phyloP scores from a whole-genome alignment of 1,140 invertebrate species.

The Coelopa frigida region DNA sequence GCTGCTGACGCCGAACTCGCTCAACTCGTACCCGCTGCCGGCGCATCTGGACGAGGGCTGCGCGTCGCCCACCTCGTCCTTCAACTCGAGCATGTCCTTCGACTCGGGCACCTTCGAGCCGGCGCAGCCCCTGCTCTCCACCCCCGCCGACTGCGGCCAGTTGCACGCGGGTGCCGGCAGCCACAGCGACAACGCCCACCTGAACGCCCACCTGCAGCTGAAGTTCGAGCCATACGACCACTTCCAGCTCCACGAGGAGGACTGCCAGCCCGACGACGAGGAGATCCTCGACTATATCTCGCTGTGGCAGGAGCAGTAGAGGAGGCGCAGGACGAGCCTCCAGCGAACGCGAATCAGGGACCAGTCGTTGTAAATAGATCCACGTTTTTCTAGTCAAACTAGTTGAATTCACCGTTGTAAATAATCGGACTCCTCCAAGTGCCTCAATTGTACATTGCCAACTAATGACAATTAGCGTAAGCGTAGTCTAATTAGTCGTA shows the following conservation, averaged over 20 bases:
- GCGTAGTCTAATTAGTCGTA: constrained; percentile 10
- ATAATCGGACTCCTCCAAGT: constrained; percentile 4
- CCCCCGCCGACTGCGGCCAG: background rate
- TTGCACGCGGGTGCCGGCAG: background rate
- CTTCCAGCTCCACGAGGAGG: constrained; percentile 49
- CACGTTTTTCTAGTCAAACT: constrained; percentile 9
- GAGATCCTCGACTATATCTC: constrained; percentile 80
- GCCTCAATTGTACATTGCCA: constrained; percentile 11
- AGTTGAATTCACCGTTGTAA: constrained; percentile 9
- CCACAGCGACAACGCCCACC: constrained; percentile 3
- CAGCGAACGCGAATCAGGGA: background rate
- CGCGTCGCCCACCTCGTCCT: constrained; percentile 70
- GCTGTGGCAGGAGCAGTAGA: constrained; percentile 67
- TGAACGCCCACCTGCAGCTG: constrained; percentile 20
- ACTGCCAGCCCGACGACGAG: constrained; percentile 78
- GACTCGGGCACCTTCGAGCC: constrained; percentile 45
- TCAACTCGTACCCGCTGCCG: constrained; percentile 21
- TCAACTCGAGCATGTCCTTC: constrained; percentile 65
- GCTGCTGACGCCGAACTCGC: constrained; percentile 24
- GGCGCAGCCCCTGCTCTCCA: constrained; percentile 19
- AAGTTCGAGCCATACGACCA: constrained; percentile 55
- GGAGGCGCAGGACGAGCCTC: background rate
- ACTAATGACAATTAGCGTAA: constrained; percentile 10
- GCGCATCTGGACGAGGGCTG: constrained; percentile 15
- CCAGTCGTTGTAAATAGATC: constrained; percentile 1